phyloP scores from a whole-genome alignment of 2,113 vertebrate species.

The Pterophyllum scalare region DNA sequence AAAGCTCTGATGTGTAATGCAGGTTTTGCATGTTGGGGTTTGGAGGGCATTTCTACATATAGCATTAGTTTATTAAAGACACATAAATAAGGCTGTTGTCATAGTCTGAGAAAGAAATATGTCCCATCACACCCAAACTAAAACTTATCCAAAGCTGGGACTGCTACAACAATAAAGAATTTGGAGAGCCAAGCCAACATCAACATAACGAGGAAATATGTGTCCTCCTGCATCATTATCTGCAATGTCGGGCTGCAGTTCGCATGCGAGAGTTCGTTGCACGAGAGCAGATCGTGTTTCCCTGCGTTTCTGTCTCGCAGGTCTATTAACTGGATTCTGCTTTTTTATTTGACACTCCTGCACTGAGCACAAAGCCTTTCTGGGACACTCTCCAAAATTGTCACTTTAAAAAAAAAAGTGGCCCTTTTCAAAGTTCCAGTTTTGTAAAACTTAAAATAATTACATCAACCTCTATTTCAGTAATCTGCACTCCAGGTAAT shows the following conservation, averaged over 20 bases:
- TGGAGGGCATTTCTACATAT: not conserved
- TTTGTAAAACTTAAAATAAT: conserved; percentile 23
- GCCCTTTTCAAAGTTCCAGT: not conserved
- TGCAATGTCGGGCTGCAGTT: conserved; percentile 31
- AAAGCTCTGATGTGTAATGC: not conserved
- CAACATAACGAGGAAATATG: conserved; percentile 59
- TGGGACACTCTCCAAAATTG: conserved; percentile 39
- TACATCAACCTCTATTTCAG: not conserved
- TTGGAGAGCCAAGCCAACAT: conserved; percentile 44
- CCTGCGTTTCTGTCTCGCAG: conserved; percentile 38
- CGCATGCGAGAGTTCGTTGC: conserved; percentile 49
- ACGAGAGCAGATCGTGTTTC: conserved; percentile 43
- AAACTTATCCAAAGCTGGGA: conserved; percentile 22
- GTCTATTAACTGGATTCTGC: conserved; percentile 66
- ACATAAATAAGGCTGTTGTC: not conserved
- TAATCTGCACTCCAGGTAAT: not conserved
- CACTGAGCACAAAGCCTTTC: conserved; percentile 24
- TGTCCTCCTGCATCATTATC: conserved; percentile 50
- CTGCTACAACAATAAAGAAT: conserved; percentile 26
- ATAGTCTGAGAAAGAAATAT: not conserved
- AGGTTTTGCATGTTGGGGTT: not conserved
- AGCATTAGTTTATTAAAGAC: not conserved
- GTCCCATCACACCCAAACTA: not conserved
- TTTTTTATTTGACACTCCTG: conserved; percentile 55
- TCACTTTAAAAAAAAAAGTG: conserved; percentile 7